These are phyloP conservation scores for Urocitellus parryii DNA, from an alignment of 2,113 vertebrate genomes.

Conservation along the genomic window DNA sequence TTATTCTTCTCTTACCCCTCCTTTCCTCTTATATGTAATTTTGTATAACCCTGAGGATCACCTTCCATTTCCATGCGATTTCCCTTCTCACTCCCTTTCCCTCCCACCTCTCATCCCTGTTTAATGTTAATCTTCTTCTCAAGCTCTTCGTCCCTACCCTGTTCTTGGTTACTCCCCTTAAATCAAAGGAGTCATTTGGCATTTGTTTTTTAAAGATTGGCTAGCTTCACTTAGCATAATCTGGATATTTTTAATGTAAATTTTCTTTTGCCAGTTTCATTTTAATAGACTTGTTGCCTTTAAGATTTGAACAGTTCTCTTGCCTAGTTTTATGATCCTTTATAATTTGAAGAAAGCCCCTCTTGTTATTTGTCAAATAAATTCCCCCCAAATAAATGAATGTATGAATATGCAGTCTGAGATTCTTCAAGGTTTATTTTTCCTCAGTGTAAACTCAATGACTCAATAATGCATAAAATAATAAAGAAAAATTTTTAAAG, in stretches of 20 bases:
- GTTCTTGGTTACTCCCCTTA: no score
- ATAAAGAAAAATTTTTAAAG: neutral
- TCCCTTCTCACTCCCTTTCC: no score
- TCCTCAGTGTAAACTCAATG: neutral
- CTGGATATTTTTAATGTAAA: neutral
- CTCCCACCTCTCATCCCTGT: no score
- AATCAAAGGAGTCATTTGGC: no score
- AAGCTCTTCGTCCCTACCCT: no score
- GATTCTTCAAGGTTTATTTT: neutral
- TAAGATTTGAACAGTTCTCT: neutral
- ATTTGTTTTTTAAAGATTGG: no score
- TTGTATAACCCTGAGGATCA: no score
- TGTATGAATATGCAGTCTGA: neutral
- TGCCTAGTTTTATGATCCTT: neutral
- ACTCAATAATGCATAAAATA: neutral
- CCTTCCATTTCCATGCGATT: no score
- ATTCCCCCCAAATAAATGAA: neutral
- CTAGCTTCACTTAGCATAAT: no score
- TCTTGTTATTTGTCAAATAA: neutral
- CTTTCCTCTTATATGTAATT: no score
- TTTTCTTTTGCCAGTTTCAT: neutral
- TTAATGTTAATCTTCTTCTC: no score
- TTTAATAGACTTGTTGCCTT: neutral
- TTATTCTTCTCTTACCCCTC: no score
- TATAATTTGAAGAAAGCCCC: neutral